Conservation (phyloP, 2,888 invertebrate genomes). For the Therioaphis trifolii region DNA sequence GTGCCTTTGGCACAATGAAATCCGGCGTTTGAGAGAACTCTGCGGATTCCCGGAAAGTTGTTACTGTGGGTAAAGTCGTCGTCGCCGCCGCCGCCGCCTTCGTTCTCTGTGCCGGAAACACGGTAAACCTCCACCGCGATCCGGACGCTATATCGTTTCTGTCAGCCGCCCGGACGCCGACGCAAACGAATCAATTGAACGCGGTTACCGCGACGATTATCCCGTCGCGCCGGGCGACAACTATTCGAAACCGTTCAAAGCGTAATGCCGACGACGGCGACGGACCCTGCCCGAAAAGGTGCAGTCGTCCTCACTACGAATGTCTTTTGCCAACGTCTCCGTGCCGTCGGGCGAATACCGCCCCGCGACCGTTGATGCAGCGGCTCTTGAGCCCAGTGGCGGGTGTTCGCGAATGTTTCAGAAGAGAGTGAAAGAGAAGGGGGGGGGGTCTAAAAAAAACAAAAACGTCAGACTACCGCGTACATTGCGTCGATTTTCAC, state of each 20-base stretch:
- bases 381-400: too few species aligned
- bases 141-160: neutral
- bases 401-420: too few species aligned
- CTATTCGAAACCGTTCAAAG: neutral
- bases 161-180: neutral
- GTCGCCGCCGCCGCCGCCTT: neutral
- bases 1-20: slow-evolving; percentile 13
- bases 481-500: too few species aligned
- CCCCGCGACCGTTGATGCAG: too few species aligned
- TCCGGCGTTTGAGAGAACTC: neutral
- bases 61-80: too few species aligned
- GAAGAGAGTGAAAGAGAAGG: too few species aligned
- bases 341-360: too few species aligned
- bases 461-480: too few species aligned
- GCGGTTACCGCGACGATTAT: neutral
- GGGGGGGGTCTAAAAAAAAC: too few species aligned
- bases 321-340: too few species aligned
- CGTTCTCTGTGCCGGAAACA: neutral
- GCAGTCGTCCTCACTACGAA: neutral
- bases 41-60: neutral
- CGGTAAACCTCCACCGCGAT: slow-evolving; percentile 22
- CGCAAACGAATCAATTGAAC: neutral
- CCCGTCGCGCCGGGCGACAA: neutral
- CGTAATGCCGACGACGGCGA: neutral
- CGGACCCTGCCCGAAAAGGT: too few species aligned